Evolutionary conservation across 2,113 vertebrate species (phyloP).

Genomic region (Aix galericulata): DNA sequence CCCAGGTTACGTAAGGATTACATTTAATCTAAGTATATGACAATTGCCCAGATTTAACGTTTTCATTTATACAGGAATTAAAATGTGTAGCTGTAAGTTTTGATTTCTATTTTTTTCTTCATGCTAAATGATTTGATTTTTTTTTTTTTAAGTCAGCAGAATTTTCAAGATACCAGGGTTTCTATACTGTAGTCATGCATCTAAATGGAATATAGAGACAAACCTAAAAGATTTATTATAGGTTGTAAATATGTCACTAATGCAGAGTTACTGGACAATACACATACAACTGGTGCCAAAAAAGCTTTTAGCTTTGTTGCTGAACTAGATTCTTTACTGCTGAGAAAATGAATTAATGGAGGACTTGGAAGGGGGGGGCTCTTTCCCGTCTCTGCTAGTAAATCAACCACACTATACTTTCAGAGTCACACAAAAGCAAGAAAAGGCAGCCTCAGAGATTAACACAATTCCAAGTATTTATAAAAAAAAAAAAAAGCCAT

Average conservation of each 20-base stretch:
- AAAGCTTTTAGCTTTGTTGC: slow-evolving; percentile 90
- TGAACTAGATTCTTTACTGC: slow-evolving; percentile 85
- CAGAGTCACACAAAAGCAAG: slow-evolving; percentile 73
- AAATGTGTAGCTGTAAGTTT: slow-evolving; percentile 58
- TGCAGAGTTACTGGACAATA: slow-evolving; percentile 86
- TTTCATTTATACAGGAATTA: slow-evolving; percentile 73
- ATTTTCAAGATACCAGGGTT: slow-evolving; percentile 72
- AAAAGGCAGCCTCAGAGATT: slow-evolving; percentile 71
- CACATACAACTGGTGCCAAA: slow-evolving; percentile 82
- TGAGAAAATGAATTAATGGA: slow-evolving; percentile 88
- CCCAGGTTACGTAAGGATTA: neutral
- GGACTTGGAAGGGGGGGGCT: slow-evolving; percentile 71
- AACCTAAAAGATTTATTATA: slow-evolving; percentile 81
- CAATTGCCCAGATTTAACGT: slow-evolving; percentile 45
- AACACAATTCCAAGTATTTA: slow-evolving; percentile 77
- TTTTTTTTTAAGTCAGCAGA: slow-evolving; percentile 79
- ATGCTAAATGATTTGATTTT: slow-evolving; percentile 73
- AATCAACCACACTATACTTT: slow-evolving; percentile 80
- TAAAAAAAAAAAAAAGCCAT: slow-evolving; percentile 72
- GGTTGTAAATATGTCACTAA: slow-evolving; percentile 85
- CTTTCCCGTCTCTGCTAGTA: slow-evolving; percentile 78
- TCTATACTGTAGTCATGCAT: slow-evolving; percentile 73
- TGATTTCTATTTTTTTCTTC: slow-evolving; percentile 73
- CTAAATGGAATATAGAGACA: slow-evolving; percentile 84
- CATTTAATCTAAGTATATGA: slow-evolving; percentile 43